phyloP scores from a whole-genome alignment of 2,888 invertebrate genomes.

The Amblyjoppa fuscipennis region DNA sequence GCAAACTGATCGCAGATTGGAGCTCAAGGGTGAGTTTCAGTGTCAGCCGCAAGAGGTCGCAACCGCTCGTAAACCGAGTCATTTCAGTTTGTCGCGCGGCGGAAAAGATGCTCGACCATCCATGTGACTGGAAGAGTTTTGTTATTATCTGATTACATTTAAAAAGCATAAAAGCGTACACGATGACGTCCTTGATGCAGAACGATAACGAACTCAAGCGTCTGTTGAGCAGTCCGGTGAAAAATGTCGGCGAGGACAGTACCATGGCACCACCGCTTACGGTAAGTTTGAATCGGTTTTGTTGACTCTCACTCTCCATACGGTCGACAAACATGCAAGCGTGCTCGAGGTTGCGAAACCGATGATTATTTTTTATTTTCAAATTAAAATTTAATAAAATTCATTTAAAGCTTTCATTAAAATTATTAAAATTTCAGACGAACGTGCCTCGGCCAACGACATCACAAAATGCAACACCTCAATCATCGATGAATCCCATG shows the following conservation, averaged over 20 bases:
- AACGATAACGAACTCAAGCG: constrained; percentile 79
- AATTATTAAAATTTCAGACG: constrained; percentile 68
- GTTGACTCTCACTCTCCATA: background rate
- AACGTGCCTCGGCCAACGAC: constrained; percentile 81
- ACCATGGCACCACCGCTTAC: constrained; percentile 81
- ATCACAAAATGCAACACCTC: constrained; percentile 79
- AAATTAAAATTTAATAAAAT: background rate
- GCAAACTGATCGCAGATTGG: background rate
- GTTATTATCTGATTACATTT: constrained; percentile 30
- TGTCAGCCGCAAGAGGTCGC: background rate
- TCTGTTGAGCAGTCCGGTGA: constrained; percentile 78
- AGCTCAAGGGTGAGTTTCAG: background rate
- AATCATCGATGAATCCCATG: constrained; percentile 78
- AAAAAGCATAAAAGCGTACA: background rate
- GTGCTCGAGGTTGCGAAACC: background rate
- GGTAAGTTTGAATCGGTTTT: constrained; percentile 71
- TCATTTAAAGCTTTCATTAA: background rate
- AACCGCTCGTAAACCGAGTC: background rate
- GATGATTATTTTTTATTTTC: constrained; percentile 8
- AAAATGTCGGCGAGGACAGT: constrained; percentile 79
- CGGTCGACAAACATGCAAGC: background rate
- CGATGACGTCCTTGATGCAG: constrained; percentile 71
- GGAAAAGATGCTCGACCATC: constrained; percentile 23
- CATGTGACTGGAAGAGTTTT: constrained; percentile 37
- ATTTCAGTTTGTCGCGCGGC: background rate